A percentile compares a stretch with the other conserved stretches of the same genome.
phyloP scores from a whole-genome alignment of 2,888 invertebrate species.

The Macrophya alboannulata region DNA sequence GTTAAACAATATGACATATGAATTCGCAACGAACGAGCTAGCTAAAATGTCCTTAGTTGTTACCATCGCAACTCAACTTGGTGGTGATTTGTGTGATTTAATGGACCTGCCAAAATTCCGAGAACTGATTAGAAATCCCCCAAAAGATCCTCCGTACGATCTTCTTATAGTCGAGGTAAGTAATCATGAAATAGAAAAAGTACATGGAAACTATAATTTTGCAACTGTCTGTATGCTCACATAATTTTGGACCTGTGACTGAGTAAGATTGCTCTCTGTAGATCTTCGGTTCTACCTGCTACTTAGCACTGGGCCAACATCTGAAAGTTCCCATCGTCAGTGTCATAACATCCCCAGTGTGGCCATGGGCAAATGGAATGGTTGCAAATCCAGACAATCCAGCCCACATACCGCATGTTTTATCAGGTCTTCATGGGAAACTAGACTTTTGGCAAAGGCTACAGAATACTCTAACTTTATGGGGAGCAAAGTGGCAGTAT shows the following conservation, averaged over 20 bases:
- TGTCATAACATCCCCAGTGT: slow-evolving; percentile 58
- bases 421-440: slow-evolving; percentile 7
- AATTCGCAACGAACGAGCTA: background rate
- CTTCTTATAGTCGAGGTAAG: slow-evolving; percentile 55
- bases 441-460: slow-evolving; percentile 67
- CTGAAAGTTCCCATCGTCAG: slow-evolving; percentile 71
- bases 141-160: slow-evolving; percentile 46
- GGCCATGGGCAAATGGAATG: slow-evolving; percentile 62
- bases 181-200: background rate
- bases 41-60: background rate
- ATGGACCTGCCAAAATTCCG: slow-evolving; percentile 62
- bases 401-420: slow-evolving; percentile 64
- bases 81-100: slow-evolving; percentile 58
- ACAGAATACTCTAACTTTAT: slow-evolving; percentile 60
- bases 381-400: slow-evolving; percentile 65
- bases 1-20: slow-evolving; percentile 22
- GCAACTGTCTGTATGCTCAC: slow-evolving; percentile 64
- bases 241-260: slow-evolving; percentile 75
- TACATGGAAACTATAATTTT: background rate
- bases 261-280: slow-evolving; percentile 73
- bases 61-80: background rate
- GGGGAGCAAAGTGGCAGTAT: slow-evolving; percentile 42
- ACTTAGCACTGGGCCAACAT: slow-evolving; percentile 57
- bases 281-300: slow-evolving; percentile 72
- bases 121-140: slow-evolving; percentile 61